Evolutionary conservation across 1,140 invertebrate genomes (phyloP).

Genomic region (Cardiocondyla obscurior): DNA sequence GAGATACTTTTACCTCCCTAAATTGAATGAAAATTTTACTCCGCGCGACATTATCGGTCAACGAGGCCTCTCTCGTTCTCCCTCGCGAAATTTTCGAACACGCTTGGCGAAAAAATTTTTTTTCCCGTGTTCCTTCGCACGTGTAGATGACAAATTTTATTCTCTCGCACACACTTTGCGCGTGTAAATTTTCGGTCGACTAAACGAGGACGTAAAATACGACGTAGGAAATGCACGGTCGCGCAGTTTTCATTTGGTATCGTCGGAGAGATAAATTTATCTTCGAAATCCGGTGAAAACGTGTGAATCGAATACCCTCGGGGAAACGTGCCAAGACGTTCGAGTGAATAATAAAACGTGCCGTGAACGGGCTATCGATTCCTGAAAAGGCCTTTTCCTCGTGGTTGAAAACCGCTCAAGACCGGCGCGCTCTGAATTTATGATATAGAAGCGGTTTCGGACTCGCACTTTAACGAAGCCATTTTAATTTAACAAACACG

Average conservation of each 20-base stretch:
- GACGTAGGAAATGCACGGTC: slow-evolving; percentile 6
- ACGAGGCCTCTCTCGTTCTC: background rate
- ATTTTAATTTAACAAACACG: background rate
- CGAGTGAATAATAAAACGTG: slow-evolving; percentile 46
- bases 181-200: slow-evolving; percentile 23
- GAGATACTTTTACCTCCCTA: background rate
- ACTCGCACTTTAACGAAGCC: background rate
- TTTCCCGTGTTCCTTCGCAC: background rate
- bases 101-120: background rate
- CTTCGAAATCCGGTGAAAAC: slow-evolving; percentile 22
- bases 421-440: background rate
- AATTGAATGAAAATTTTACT: slow-evolving; percentile 6
- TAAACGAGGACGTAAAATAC: slow-evolving; percentile 32
- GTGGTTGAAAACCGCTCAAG: background rate
- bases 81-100: slow-evolving; percentile 10
- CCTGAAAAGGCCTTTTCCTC: background rate
- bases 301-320: slow-evolving; percentile 13
- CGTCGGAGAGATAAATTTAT: slow-evolving; percentile 33
- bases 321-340: slow-evolving; percentile 26
- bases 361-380: slow-evolving; percentile 30
- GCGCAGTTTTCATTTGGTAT: slow-evolving; percentile 20
- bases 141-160: slow-evolving; percentile 6
- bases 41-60: background rate
- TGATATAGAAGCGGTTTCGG: background rate
- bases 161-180: background rate